Base-by-base conservation (phyloP, 2,113 vertebrate species). In the Heteronetta atricapilla region DNA sequence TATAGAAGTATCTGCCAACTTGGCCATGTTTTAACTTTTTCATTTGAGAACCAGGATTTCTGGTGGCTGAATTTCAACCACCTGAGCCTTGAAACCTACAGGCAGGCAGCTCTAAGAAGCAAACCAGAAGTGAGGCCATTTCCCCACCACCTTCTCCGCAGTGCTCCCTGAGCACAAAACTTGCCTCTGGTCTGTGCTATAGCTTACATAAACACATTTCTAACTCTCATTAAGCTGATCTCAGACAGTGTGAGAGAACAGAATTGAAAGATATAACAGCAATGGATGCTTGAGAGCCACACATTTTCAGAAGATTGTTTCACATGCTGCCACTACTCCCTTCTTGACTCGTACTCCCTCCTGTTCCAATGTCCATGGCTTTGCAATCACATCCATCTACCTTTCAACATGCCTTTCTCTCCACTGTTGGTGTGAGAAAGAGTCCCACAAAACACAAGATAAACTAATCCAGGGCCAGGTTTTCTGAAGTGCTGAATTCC, bases 351-450 rank as follows among this genome's bases (percentile, higher is more conserved):
- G 82, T 1, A 0, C 17, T 77, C 34, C 20, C 11, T 36, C 25
- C 53, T 11, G 8, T 88, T 67, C 26, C 42, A 34, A 8, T 75
- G 89, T 82, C 80, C 22, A 0, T 56, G 67, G 58, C 62, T 86
- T 78, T 86, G 22, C 56, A 86, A 5, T 18, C 21, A 34, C 23
- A 72, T 86, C 82, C 86, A 38, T 76, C 38, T 82, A 42, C 14
- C 5, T 90, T 86, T 92, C 48, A 76, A 66, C 53, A 62, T 76
- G 28, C 48, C 33, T 88, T 93, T 68, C 64, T 63, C 33, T 94
- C 33, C 33, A 17, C 62, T 86, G 34, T 38, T 89, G 62, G 77
- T 84, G n/a, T 68, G 46, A 1, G 18, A 95, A 81, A 58, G 34
- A 78, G 17, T 90, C 46, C 34, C 4, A 34, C 36, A 94, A 81